Percentiles rank a stretch among this genome's conserved stretches.
phyloP scores from a whole-genome alignment of 2,797 vertebrate species.

The Linurgus olivaceus region DNA sequence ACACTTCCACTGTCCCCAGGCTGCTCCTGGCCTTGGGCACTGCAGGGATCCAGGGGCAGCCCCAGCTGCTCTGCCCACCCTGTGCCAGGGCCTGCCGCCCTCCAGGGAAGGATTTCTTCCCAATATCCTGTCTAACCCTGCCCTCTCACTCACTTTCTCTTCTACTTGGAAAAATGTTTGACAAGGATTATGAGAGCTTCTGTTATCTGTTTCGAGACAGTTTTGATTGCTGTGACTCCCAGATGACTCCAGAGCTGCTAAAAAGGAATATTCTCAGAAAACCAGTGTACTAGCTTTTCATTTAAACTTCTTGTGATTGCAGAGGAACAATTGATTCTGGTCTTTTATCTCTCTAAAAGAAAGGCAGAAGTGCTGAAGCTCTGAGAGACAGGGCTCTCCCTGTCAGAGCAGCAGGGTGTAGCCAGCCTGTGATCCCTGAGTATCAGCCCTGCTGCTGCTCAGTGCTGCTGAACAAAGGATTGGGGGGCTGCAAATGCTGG shows the following conservation, averaged over 20 bases:
- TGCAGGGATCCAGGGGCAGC: not conserved
- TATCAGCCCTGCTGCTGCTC: not conserved
- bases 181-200: not conserved
- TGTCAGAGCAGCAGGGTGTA: not conserved
- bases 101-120: not conserved
- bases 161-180: not conserved
- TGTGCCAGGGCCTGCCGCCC: not conserved
- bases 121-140: fast-evolving
- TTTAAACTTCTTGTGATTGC: not conserved
- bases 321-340: not conserved
- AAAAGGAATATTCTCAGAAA: not conserved
- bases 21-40: not conserved
- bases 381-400: not conserved
- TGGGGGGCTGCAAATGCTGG: fast-evolving
- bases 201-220: not conserved
- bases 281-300: not conserved
- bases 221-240: not conserved
- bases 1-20: not conserved
- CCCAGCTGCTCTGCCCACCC: not conserved
- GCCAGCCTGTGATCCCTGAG: fast-evolving
- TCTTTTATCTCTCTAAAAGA: not conserved
- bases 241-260: not conserved
- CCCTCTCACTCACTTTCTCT: not conserved
- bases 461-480: not conserved
- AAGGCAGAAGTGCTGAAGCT: not conserved